Percentiles rank a stretch among this genome's conserved stretches.
These are phyloP conservation scores for Nesometra sesokonis DNA, from an alignment of 35 echinoderm and acorn worm species.

Conservation along the genomic window DNA sequence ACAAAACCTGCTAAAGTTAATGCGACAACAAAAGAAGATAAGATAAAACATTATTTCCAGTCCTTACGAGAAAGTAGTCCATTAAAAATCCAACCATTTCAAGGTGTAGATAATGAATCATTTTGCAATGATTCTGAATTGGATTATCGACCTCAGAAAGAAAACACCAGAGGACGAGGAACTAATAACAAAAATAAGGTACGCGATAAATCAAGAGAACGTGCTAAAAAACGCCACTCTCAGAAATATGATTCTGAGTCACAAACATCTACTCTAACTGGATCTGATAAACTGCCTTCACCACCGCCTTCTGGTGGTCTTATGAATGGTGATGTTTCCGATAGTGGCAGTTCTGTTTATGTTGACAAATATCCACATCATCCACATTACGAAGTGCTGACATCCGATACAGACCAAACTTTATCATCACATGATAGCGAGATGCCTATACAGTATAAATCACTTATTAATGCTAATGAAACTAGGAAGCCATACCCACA, in stretches of 20 bases:
- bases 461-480: neutral
- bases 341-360: neutral
- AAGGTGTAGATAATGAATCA: conserved; percentile 44
- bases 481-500: neutral
- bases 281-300: neutral
- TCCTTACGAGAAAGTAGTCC: conserved; percentile 39
- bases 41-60: conserved; percentile 70
- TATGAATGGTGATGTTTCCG: neutral
- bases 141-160: neutral
- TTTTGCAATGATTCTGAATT: neutral
- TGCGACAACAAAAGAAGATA: conserved; percentile 34
- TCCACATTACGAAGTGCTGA: neutral
- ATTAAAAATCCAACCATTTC: conserved; percentile 59
- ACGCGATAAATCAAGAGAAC: neutral
- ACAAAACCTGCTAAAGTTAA: conserved; percentile 28
- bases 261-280: neutral
- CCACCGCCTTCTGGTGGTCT: neutral
- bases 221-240: neutral
- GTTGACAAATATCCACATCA: neutral
- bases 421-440: neutral
- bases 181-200: neutral
- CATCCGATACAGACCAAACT: neutral
- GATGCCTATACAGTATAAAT: neutral
- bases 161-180: neutral
- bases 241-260: neutral